Evolutionary conservation across 2,888 invertebrate genomes (phyloP).

Genomic region (Drosophila phalerata): DNA sequence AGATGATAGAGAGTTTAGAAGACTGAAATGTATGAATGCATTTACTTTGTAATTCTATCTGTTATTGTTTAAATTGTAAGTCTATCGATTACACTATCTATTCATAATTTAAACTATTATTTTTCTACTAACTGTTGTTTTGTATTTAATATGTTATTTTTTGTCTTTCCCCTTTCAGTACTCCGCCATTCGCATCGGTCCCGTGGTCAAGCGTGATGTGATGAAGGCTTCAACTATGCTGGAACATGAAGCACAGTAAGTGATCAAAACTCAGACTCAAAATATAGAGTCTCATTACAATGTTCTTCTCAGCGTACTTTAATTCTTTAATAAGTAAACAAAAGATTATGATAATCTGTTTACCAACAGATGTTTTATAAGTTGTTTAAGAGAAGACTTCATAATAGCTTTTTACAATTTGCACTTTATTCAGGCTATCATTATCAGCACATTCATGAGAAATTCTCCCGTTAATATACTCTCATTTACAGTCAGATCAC

Average conservation of each 20-base stretch:
- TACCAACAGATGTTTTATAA: no score
- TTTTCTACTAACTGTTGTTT: neutral
- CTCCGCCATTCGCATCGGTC: slow-evolving; percentile 99
- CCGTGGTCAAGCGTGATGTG: slow-evolving; percentile 99
- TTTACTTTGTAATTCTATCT: neutral
- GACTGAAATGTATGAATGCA: neutral
- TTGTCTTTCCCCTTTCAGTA: slow-evolving; percentile 89
- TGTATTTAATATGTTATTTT: neutral
- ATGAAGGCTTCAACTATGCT: slow-evolving; percentile 99
- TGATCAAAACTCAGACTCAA: slow-evolving; percentile 67
- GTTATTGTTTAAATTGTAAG: neutral
- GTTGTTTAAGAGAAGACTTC: no score
- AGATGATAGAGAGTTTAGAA: neutral
- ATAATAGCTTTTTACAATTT: neutral
- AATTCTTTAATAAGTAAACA: neutral
- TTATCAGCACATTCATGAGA: slow-evolving; percentile 8
- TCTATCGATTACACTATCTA: neutral
- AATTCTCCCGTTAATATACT: neutral
- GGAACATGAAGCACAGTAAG: slow-evolving; percentile 98
- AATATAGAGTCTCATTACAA: neutral
- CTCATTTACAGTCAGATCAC: slow-evolving; percentile 30
- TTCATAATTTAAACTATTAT: neutral
- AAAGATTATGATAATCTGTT: no score
- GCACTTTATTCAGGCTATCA: slow-evolving; percentile 1
- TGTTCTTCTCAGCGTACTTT: neutral